Evolutionary conservation across 2,113 vertebrate species (phyloP), one percentile per base, ranked within the genome.

Genomic region (Girardinichthys multiradiatus): DNA sequence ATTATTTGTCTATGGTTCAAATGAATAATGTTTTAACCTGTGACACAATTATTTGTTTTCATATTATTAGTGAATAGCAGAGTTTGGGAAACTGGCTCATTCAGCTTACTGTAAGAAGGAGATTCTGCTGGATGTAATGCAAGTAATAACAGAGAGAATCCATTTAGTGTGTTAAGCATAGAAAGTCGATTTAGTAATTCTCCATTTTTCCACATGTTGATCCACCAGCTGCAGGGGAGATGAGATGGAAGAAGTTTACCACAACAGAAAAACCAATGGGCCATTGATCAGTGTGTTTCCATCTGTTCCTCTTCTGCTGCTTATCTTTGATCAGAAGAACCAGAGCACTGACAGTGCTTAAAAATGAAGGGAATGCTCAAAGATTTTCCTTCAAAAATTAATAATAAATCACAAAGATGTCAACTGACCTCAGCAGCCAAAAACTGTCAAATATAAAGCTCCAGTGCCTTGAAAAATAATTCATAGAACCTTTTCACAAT

Each of bases 281-380:
- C 31, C 30, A 37, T 27, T 37, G 67, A 69, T 69, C n/a, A 27
- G 17, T 58, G 39, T 1, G 39, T 28, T 69, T 68, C 54, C n/a
- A 58, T 60, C 71, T 51, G 19, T 14, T 35, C 64, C n/a, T 15
- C 19, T 51, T 45, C 42, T 45, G 42, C 14, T 15, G 15, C 13
- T 69, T 51, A 27, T 65, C 64, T 21, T 27, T 8, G 28, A 54
- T 74, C 59, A 63, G 39, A 45, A 62, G 57, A 80, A 45, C 3
- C 14, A 37, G 14, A 11, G 21, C 15, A 21, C 26, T 51, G 26
- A 57, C 45, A 31, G 37, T 57, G 42, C 63, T 70, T 27, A 29
- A 3, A 29, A 70, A 27, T 30, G 26, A 48, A 39, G 57, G 26
- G 26, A 62, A 37, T 35, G 21, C 9, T 62, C 13, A 17, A 76